Percentiles rank a stretch among this genome's conserved stretches.
phyloP scores from a whole-genome alignment of 2,113 vertebrate species.

The Archilochus colubris region DNA sequence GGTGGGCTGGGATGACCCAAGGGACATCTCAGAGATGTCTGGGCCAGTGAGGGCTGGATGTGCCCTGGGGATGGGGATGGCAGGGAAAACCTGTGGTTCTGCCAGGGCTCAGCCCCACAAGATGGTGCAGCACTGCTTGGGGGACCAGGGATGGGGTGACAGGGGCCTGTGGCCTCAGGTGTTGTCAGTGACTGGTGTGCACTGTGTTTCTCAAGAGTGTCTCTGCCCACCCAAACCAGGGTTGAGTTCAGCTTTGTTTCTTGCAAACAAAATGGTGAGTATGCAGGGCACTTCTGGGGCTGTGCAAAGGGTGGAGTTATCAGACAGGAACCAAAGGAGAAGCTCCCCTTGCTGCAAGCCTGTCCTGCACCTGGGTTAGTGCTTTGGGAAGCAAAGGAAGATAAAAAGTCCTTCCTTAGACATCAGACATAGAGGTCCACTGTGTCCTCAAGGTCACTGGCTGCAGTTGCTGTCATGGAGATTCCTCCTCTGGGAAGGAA shows the following conservation, averaged over 20 bases:
- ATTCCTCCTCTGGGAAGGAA: not conserved
- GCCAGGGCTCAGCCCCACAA: not conserved
- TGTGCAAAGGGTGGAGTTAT: not conserved
- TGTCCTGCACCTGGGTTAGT: not conserved
- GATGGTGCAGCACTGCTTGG: accelerated
- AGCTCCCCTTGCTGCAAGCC: not conserved
- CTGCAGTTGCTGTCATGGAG: not conserved
- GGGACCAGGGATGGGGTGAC: not conserved
- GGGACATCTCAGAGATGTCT: accelerated
- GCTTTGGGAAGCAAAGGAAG: not conserved
- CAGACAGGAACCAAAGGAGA: not conserved
- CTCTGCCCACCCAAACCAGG: not conserved
- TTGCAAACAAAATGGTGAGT: accelerated
- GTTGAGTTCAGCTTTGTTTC: no score
- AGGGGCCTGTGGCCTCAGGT: accelerated
- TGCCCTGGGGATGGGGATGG: not conserved
- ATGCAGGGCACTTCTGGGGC: not conserved
- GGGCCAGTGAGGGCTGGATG: not conserved
- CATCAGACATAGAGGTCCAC: not conserved
- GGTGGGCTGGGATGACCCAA: not conserved
- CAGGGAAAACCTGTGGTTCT: not conserved
- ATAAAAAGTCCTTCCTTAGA: not conserved
- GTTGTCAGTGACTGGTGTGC: not conserved
- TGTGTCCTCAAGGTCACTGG: not conserved
- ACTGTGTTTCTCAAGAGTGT: not conserved